Percentiles rank a stretch among this genome's conserved stretches.
Evolutionary conservation across 2,888 invertebrate genomes (phyloP).

Genomic region (Octodonta nipae): DNA sequence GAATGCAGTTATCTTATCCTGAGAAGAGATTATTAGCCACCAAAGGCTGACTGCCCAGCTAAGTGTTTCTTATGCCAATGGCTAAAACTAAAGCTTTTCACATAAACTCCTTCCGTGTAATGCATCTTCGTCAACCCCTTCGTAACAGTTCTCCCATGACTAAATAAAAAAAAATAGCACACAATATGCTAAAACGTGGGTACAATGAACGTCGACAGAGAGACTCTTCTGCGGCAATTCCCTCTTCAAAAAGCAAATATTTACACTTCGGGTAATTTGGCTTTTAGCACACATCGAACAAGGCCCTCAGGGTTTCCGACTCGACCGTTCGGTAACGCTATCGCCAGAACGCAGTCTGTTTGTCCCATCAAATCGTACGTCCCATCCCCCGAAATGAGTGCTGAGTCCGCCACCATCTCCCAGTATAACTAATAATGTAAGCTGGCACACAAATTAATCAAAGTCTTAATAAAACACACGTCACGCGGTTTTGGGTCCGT

Average conservation of each 20-base stretch:
- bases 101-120: too few relatives aligned
- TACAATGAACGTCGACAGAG: conserved; percentile 4
- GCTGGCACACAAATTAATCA: conserved; percentile 18
- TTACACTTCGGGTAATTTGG: conserved; percentile 17
- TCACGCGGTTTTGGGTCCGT: conserved; percentile 7
- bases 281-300: conserved; percentile 14
- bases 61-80: too few relatives aligned
- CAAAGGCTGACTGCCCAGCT: too few relatives aligned
- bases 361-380: conserved; percentile 6
- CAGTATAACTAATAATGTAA: conserved; percentile 14
- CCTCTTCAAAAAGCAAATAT: conserved; percentile 18
- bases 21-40: too few relatives aligned
- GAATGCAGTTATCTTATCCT: too few relatives aligned
- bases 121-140: too few relatives aligned
- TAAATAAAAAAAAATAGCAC: conserved; percentile 6
- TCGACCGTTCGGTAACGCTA: conserved; percentile 2
- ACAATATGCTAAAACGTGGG: conserved; percentile 7
- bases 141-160: too few relatives aligned
- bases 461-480: conserved; percentile 11
- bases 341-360: conserved; percentile 11
- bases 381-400: conserved; percentile 12
- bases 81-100: too few relatives aligned
- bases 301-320: conserved; percentile 8
- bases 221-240: conserved; percentile 13
- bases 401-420: conserved; percentile 11